Percentiles rank a stretch among this genome's conserved stretches.
Conservation (phyloP, 2,797 vertebrate species). For the Silurus aristotelis region DNA sequence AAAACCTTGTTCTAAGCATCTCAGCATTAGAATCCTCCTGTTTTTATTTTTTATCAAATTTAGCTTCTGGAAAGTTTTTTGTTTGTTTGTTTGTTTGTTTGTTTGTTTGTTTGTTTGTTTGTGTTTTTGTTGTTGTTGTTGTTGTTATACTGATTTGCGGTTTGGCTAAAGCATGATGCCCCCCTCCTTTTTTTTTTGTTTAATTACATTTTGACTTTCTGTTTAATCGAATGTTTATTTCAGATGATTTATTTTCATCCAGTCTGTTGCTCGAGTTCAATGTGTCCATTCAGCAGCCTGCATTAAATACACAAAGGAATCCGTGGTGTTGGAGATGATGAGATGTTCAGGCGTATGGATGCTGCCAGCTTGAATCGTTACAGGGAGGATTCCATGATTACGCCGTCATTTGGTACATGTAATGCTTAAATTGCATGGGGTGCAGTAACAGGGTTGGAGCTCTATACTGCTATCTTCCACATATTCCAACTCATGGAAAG, state of each 20-base stretch:
- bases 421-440: background rate
- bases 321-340: background rate
- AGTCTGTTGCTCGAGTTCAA: background rate
- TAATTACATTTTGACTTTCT: background rate
- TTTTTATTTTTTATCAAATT: background rate
- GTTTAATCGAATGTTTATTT: background rate
- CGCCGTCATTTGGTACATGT: background rate
- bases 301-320: background rate
- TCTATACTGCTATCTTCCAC: no score
- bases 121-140: background rate
- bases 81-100: background rate
- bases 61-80: background rate
- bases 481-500: no score
- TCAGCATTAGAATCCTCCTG: no score
- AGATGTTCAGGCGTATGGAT: background rate
- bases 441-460: no score
- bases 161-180: background rate
- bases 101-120: background rate
- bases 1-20: background rate
- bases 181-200: background rate
- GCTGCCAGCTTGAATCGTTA: background rate
- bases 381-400: no score
- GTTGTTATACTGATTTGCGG: background rate
- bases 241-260: background rate
- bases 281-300: background rate